These are phyloP conservation scores for Drosophila nr. perissopoda DNA, from an alignment of 2,888 invertebrate species.

Conservation along the genomic window DNA sequence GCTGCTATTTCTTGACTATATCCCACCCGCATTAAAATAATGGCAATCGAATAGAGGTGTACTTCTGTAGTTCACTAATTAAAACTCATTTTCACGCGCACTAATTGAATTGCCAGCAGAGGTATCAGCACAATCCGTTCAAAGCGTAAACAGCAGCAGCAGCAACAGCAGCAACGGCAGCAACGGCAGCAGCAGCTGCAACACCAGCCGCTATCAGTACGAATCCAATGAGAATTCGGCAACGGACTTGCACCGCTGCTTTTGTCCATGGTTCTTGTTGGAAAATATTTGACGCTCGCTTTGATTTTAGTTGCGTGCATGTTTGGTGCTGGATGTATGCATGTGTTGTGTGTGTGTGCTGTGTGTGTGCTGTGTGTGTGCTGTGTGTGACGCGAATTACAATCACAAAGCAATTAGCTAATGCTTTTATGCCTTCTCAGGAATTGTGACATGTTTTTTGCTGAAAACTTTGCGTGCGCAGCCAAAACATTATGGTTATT, in stretches of 20 bases:
- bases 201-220: slow-evolving; percentile 8
- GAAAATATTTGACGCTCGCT: slow-evolving; percentile 6
- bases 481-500: slow-evolving; percentile 31
- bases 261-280: slow-evolving; percentile 4
- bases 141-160: not conserved
- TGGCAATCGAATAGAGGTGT: not conserved
- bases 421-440: slow-evolving; percentile 38
- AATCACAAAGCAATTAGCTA: slow-evolving; percentile 49
- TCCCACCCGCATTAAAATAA: not conserved
- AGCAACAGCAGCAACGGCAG: not conserved
- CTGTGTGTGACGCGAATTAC: slow-evolving; percentile 15
- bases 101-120: slow-evolving; percentile 36
- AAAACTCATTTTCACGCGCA: slow-evolving; percentile 23
- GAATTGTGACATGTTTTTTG: slow-evolving; percentile 30
- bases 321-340: not conserved
- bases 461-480: slow-evolving; percentile 26
- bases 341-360: slow-evolving; percentile 6
- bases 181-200: not conserved
- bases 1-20: not conserved
- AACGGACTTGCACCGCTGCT: slow-evolving; percentile 4
- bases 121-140: slow-evolving; percentile 2
- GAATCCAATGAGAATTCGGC: slow-evolving; percentile 8
- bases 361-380: slow-evolving; percentile 15
- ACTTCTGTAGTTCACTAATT: not conserved
- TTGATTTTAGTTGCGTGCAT: slow-evolving; percentile 1